These are phyloP conservation scores for Leptinotarsa texana DNA, from an alignment of 1,140 invertebrate species.

Conservation along the genomic window DNA sequence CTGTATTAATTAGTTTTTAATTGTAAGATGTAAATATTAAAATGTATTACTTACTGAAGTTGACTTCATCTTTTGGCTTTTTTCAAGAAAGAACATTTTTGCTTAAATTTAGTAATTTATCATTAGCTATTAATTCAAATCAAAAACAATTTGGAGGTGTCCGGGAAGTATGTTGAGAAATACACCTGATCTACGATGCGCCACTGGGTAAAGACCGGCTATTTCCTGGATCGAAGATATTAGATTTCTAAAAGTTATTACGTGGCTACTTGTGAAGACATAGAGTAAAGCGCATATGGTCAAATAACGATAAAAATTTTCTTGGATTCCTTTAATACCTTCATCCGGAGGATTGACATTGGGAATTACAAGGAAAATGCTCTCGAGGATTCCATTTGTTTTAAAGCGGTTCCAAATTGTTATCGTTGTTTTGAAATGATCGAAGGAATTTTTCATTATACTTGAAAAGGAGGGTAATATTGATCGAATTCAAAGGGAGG, in stretches of 20 bases:
- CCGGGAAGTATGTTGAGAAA: not conserved
- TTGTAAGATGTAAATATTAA: not conserved
- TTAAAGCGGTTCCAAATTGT: not conserved
- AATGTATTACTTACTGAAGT: not conserved
- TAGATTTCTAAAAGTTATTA: slow-evolving; percentile 11
- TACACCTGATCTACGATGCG: not conserved
- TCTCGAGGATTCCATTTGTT: not conserved
- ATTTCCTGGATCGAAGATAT: slow-evolving; percentile 7
- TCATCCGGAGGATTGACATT: not conserved
- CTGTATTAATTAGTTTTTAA: not conserved
- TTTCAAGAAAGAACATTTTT: not conserved
- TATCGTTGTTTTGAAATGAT: not conserved
- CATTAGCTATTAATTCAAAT: not conserved
- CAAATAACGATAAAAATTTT: slow-evolving; percentile 15
- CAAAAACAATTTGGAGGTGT: not conserved
- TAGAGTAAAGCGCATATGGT: not conserved
- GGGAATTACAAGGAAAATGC: not conserved
- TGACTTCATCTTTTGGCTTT: not conserved
- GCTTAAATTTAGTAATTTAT: not conserved
- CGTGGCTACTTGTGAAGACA: not conserved
- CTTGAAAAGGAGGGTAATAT: not conserved
- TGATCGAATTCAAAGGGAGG: not conserved
- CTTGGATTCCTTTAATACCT: not conserved
- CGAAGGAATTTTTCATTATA: not conserved
- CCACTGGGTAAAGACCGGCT: not conserved